These are phyloP conservation scores for Rhyacichthys aspro DNA, from an alignment of 2,797 vertebrate species.

Conservation along the genomic window DNA sequence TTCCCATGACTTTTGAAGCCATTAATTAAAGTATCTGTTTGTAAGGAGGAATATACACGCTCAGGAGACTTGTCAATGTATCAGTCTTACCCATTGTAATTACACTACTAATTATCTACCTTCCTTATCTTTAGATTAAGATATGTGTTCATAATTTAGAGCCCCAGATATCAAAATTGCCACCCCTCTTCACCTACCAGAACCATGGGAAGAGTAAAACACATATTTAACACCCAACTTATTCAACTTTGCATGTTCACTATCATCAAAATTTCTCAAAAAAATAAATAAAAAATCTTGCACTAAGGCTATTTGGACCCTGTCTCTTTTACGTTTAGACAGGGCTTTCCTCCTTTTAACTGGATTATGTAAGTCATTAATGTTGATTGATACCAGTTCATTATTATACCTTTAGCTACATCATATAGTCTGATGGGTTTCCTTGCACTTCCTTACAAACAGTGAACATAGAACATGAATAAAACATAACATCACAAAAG, in stretches of 20 bases:
- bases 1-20: slow-evolving; percentile 18
- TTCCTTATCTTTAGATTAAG: slow-evolving; percentile 26
- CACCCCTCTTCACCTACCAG: slow-evolving; percentile 4
- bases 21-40: slow-evolving; percentile 23
- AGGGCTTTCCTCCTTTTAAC: slow-evolving; percentile 7
- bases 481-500: too few relatives aligned
- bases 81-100: slow-evolving; percentile 13
- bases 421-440: neutral
- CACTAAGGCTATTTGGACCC: slow-evolving; percentile 22
- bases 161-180: too few relatives aligned
- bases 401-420: neutral
- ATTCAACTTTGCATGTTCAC: slow-evolving; percentile 36
- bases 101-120: slow-evolving; percentile 30
- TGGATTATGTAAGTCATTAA: slow-evolving; percentile 3
- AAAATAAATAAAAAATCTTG: slow-evolving; percentile 16
- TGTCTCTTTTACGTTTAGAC: slow-evolving; percentile 34
- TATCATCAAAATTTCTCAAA: too few relatives aligned
- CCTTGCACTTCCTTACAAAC: too few relatives aligned
- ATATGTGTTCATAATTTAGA: too few relatives aligned
- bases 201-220: slow-evolving; percentile 7
- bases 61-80: too few relatives aligned
- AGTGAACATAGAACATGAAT: too few relatives aligned
- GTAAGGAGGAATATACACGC: slow-evolving; percentile 23
- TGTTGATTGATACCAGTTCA: neutral
- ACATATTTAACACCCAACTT: too few relatives aligned